Conservation (phyloP, 2,797 vertebrate species). For the Schizopygopsis pylzovi region DNA sequence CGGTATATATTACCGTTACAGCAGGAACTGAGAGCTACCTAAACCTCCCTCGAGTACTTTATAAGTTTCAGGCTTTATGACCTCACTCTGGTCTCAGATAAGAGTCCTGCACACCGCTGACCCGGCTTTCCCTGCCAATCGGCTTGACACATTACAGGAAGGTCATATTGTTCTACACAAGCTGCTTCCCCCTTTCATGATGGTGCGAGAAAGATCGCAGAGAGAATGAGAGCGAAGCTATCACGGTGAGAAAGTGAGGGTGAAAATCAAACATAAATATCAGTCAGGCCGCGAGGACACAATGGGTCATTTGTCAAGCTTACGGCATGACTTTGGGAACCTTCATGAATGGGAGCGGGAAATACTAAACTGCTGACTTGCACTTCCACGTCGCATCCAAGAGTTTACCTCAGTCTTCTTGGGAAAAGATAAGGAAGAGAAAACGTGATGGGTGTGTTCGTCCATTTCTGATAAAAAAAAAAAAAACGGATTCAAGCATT, state of each 20-base stretch:
- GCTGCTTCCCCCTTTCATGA: slow-evolving; percentile 68
- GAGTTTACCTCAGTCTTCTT: background rate
- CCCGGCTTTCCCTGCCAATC: slow-evolving; percentile 42
- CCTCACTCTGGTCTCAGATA: slow-evolving; percentile 51
- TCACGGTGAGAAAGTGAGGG: slow-evolving; percentile 68
- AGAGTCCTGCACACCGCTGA: slow-evolving; percentile 44
- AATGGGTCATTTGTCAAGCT: slow-evolving; percentile 67
- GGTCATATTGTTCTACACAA: slow-evolving; percentile 76
- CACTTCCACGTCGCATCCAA: slow-evolving; percentile 6
- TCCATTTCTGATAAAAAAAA: background rate
- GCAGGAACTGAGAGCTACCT: slow-evolving; percentile 16
- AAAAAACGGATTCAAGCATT: background rate
- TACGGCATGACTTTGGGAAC: slow-evolving; percentile 64
- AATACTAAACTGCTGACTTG: slow-evolving; percentile 13
- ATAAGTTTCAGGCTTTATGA: slow-evolving; percentile 50
- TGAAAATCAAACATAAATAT: slow-evolving; percentile 69
- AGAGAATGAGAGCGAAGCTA: slow-evolving; percentile 57
- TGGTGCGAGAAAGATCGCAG: slow-evolving; percentile 27
- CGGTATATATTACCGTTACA: slow-evolving; percentile 18
- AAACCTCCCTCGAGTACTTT: slow-evolving; percentile 46
- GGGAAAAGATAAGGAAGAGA: background rate
- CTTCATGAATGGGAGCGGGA: slow-evolving; percentile 63
- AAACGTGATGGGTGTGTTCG: background rate
- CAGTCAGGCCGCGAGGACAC: slow-evolving; percentile 60
- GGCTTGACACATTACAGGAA: slow-evolving; percentile 73